Evolutionary conservation across 2,797 vertebrate genomes (phyloP).

Genomic region (Manis crassicaudata): DNA sequence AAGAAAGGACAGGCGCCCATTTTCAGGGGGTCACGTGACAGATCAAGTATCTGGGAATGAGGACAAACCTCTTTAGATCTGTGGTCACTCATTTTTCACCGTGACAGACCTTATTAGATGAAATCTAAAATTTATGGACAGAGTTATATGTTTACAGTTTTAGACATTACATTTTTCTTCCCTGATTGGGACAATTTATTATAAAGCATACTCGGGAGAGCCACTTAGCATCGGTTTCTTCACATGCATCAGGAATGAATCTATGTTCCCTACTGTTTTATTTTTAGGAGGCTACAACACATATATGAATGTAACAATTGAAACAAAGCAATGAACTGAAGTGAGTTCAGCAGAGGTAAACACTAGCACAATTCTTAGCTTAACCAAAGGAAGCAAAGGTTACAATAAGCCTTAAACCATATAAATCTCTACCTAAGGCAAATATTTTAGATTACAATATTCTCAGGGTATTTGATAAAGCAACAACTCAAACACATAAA

Average conservation of each 20-base stretch:
- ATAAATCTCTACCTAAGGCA: slow-evolving; percentile 15
- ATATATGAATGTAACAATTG: not conserved
- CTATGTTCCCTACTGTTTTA: not conserved
- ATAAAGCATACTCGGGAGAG: not conserved
- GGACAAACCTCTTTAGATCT: not conserved
- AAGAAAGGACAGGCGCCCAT: not conserved
- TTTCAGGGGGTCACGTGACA: not conserved
- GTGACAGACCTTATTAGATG: not conserved
- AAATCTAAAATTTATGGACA: not conserved
- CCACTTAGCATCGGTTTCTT: not conserved
- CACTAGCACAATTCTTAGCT: not conserved
- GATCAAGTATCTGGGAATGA: not conserved
- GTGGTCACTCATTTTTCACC: not conserved
- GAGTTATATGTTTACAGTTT: not conserved
- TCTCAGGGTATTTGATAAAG: slow-evolving; percentile 42
- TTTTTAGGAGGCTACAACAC: not conserved
- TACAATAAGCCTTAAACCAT: not conserved
- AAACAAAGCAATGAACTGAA: not conserved
- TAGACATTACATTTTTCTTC: not conserved
- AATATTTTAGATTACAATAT: slow-evolving; percentile 6
- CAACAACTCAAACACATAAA: not conserved
- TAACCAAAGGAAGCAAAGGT: not conserved
- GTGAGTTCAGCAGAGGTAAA: not conserved
- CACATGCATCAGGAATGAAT: not conserved
- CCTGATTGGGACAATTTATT: not conserved